Evolutionary conservation across 2,888 invertebrate species (phyloP).

Genomic region (Dolichomitus sp.): DNA sequence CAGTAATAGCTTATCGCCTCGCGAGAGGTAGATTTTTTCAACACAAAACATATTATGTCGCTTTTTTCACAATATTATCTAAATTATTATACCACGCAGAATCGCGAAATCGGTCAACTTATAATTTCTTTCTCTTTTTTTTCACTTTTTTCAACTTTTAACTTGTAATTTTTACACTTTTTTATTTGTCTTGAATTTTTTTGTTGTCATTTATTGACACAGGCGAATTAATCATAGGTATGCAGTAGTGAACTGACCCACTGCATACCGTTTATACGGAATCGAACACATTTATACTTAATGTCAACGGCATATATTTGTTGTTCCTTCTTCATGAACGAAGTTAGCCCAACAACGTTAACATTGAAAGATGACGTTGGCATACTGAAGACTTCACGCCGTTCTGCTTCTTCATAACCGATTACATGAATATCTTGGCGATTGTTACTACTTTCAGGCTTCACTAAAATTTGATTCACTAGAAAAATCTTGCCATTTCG

Average conservation of each 20-base stretch:
- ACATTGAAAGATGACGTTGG: constrained; percentile 31
- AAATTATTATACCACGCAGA: constrained; percentile 5
- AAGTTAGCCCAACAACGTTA: constrained; percentile 8
- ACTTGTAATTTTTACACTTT: no score
- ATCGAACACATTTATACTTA: constrained; percentile 25
- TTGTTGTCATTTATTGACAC: constrained; percentile 2
- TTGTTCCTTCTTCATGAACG: constrained; percentile 1
- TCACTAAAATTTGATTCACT: constrained; percentile 23
- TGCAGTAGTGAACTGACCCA: constrained; percentile 33
- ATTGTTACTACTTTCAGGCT: background rate
- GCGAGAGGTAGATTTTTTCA: no score
- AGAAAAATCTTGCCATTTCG: constrained; percentile 21
- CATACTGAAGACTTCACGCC: constrained; percentile 16
- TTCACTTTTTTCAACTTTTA: background rate
- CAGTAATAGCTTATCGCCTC: background rate
- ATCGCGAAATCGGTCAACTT: background rate
- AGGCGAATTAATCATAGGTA: constrained; percentile 10
- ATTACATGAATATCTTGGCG: constrained; percentile 9
- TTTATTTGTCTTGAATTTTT: background rate
- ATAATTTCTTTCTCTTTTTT: background rate
- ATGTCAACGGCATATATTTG: constrained; percentile 21
- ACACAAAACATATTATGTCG: no score
- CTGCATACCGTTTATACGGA: constrained; percentile 27
- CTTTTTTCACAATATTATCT: background rate
- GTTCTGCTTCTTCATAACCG: constrained; percentile 17